A percentile compares a stretch with the other conserved stretches of the same genome.
phyloP scores from a whole-genome alignment of 2,113 vertebrate genomes.

The Centropristis striata region DNA sequence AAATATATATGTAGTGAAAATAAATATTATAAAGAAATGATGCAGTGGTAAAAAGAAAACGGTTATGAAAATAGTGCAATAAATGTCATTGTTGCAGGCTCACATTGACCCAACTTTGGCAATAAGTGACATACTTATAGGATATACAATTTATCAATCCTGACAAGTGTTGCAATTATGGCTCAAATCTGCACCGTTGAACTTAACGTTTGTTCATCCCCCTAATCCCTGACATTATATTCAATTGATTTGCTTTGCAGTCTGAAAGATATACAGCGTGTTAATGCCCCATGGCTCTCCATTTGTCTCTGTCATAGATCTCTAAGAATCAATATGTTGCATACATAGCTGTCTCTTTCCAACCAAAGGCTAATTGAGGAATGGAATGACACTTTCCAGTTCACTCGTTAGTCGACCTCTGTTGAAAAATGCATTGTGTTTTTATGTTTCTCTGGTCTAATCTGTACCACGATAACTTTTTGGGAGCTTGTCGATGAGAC shows the following conservation, averaged over 20 bases:
- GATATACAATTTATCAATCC: neutral
- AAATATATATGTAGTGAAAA: neutral
- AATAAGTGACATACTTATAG: neutral
- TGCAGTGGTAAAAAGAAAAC: neutral
- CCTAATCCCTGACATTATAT: conserved; percentile 29
- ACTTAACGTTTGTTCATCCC: conserved; percentile 13
- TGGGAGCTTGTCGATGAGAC: conserved; percentile 29
- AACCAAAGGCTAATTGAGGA: conserved; percentile 55
- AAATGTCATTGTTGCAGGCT: neutral
- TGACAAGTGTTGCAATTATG: conserved; percentile 3
- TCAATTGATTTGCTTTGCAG: conserved; percentile 18
- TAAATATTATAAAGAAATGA: neutral
- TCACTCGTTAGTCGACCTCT: conserved; percentile 19
- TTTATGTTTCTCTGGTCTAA: conserved; percentile 30
- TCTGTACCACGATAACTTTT: conserved; percentile 17
- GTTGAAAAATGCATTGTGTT: conserved; percentile 38
- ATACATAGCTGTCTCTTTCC: conserved; percentile 56
- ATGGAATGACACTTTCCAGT: conserved; percentile 53
- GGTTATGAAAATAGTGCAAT: neutral
- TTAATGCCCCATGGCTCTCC: conserved; percentile 21
- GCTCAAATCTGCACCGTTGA: conserved; percentile 19
- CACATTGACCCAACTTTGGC: neutral
- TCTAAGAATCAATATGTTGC: conserved; percentile 53
- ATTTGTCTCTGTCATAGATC: conserved; percentile 54
- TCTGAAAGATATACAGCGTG: conserved; percentile 24